Evolutionary conservation across 2,113 vertebrate species (phyloP).

Genomic region (Saimiri boliviensis): DNA sequence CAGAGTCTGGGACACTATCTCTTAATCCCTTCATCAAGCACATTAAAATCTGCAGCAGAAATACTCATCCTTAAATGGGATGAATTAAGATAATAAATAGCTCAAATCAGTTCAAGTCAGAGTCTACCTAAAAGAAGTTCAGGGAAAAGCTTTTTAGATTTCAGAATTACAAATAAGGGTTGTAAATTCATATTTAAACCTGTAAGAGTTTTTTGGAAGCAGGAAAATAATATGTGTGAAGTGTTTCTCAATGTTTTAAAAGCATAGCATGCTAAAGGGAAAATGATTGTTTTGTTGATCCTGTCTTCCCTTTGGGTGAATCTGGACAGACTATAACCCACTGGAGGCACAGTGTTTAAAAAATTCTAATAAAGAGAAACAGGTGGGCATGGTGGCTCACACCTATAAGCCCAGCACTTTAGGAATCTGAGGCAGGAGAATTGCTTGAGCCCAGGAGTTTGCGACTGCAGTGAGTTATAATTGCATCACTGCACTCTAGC

Average conservation of each 20-base stretch:
- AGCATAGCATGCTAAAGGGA: not conserved
- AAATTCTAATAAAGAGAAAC: not conserved
- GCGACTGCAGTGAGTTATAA: too few species aligned
- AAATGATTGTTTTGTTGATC: not conserved
- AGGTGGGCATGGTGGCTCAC: not conserved
- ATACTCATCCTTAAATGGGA: not conserved
- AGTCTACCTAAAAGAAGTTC: not conserved
- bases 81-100: not conserved
- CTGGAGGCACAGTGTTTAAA: not conserved
- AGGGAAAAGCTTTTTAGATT: not conserved
- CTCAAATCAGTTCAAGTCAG: not conserved
- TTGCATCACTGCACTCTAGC: too few species aligned
- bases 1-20: not conserved
- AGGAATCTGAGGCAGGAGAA: too few species aligned
- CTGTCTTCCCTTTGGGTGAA: not conserved
- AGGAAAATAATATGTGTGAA: not conserved
- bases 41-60: conserved; percentile 19
- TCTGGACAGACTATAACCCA: not conserved
- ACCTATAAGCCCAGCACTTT: too few species aligned
- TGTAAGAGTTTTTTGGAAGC: not conserved
- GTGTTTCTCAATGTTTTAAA: not conserved
- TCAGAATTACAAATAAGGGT: not conserved
- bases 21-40: not conserved
- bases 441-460: too few species aligned
- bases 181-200: not conserved